Conservation (phyloP, 2,888 invertebrate genomes). For the Vanessa cardui region DNA sequence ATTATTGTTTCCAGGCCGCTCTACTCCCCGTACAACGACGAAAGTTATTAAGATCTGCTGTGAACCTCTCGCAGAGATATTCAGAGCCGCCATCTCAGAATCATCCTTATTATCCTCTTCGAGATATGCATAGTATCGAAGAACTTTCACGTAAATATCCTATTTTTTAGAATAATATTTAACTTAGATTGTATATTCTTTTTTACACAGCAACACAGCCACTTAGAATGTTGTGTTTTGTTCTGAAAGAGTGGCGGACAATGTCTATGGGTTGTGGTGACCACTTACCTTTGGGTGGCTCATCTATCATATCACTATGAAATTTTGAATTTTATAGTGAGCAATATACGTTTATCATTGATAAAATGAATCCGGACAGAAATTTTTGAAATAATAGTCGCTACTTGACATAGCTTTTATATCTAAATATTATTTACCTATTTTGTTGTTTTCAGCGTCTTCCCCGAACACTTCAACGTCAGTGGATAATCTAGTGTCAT, state of each 20-base stretch:
- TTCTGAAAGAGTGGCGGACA: no score
- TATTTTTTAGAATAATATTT: conserved; percentile 38
- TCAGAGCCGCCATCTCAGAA: conserved; percentile 84
- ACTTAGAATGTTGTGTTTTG: no score
- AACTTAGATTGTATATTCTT: neutral
- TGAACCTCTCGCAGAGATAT: conserved; percentile 81
- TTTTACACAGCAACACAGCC: no score
- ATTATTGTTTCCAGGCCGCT: conserved; percentile 57
- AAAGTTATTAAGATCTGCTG: conserved; percentile 68
- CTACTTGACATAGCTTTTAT: no score
- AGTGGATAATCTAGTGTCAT: conserved; percentile 85
- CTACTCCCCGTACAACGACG: conserved; percentile 73
- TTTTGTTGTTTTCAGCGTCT: conserved; percentile 61
- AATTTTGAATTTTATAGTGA: no score
- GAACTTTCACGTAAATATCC: conserved; percentile 72
- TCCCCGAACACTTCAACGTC: conserved; percentile 85
- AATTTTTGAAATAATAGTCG: no score
- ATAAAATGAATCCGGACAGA: no score
- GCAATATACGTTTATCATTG: no score
- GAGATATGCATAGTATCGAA: conserved; percentile 81
- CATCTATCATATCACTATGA: no score
- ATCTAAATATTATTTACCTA: no score
- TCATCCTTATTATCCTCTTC: conserved; percentile 75
- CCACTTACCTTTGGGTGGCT: no score
- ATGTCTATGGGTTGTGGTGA: no score